Conservation (phyloP, 1,140 invertebrate genomes). For the Arion vulgaris region DNA sequence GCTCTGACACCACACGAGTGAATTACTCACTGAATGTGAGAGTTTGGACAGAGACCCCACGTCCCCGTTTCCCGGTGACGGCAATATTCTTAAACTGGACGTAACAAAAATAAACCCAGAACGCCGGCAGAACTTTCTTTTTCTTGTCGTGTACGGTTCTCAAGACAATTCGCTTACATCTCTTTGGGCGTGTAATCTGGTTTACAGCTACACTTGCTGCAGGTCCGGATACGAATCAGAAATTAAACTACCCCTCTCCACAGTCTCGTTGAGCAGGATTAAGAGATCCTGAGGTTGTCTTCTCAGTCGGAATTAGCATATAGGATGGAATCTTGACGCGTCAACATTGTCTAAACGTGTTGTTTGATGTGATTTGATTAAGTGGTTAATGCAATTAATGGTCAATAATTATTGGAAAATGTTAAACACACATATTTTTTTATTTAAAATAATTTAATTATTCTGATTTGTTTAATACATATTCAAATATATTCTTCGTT, state of each 20-base stretch:
- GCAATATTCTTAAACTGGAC: neutral
- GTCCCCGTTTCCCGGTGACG: too few relatives aligned
- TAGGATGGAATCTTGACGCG: neutral
- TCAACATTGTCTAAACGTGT: neutral
- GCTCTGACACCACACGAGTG: too few relatives aligned
- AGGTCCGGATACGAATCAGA: slow-evolving; percentile 7
- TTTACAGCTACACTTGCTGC: slow-evolving; percentile 14
- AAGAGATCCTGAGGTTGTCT: neutral
- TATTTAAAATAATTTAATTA: too few relatives aligned
- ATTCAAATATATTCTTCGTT: too few relatives aligned
- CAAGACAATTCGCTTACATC: slow-evolving; percentile 16
- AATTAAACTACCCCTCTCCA: slow-evolving; percentile 10
- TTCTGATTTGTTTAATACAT: too few relatives aligned
- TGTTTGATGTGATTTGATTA: neutral
- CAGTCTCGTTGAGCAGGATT: neutral
- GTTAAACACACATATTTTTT: too few relatives aligned
- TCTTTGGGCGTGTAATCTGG: slow-evolving; percentile 5
- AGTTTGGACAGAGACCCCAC: too few relatives aligned
- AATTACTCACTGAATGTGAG: too few relatives aligned
- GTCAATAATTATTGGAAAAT: neutral
- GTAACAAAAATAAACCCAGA: neutral
- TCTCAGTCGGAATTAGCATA: neutral
- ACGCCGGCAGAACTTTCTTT: neutral
- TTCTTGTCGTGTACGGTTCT: neutral
- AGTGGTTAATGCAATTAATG: neutral